A percentile compares a stretch with the other conserved stretches of the same genome.
Conservation (phyloP, 2,888 invertebrate species). For the Brachyptera risi region DNA sequence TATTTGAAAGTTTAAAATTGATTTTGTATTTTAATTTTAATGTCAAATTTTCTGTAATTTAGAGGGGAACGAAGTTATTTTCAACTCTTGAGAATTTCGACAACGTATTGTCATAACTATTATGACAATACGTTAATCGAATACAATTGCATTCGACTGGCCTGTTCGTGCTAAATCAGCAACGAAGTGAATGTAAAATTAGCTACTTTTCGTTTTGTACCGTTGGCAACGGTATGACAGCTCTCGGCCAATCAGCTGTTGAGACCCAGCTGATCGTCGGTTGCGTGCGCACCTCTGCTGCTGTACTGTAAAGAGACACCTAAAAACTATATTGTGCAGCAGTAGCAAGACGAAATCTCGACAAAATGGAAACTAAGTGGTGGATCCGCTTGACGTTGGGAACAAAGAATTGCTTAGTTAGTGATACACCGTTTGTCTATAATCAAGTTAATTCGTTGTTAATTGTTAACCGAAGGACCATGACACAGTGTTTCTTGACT, state of each 20-base stretch:
- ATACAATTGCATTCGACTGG: neutral
- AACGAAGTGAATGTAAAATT: no score
- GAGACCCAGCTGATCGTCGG: slow-evolving; percentile 19
- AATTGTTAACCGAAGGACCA: neutral
- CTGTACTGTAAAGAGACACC: neutral
- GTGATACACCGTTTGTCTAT: neutral
- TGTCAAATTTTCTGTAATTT: neutral
- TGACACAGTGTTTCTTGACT: neutral
- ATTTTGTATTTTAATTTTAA: no score
- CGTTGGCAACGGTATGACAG: slow-evolving; percentile 19
- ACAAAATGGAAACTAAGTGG: slow-evolving; percentile 7
- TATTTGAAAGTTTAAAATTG: no score
- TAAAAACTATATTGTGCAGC: neutral
- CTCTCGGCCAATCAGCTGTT: slow-evolving; percentile 24
- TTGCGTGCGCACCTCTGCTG: slow-evolving; percentile 17
- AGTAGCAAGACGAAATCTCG: slow-evolving; percentile 2
- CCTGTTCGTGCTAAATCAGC: neutral
- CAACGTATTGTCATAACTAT: no score
- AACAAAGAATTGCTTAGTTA: neutral
- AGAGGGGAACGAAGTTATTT: neutral
- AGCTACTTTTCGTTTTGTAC: neutral
- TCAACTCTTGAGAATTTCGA: no score
- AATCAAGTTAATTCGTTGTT: neutral
- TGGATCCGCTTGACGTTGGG: neutral
- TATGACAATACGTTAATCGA: no score